Evolutionary conservation across 2,113 vertebrate genomes (phyloP), one percentile per base, ranked within the genome.

Genomic region (Limnothrissa miodon): DNA sequence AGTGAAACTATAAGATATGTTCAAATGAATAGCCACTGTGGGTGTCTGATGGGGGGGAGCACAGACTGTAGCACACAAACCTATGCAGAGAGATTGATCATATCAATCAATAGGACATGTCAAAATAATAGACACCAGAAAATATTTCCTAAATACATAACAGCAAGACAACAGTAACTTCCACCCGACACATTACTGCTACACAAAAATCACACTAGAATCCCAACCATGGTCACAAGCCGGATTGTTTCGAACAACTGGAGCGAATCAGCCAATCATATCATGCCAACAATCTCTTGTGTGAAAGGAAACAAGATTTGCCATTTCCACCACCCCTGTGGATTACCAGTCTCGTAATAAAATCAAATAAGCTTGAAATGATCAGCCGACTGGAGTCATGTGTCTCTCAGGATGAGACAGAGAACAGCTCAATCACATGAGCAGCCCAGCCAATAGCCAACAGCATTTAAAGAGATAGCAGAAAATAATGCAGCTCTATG

Each of bases 1-100:
- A 89, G 84, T 83, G 83, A 80, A 88, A 87, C 89, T 84, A 83
- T 83, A 53, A 84, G 81, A 88, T 88, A 80, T 87, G 82, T 82
- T 85, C 80, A 91, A 90, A 83, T 62, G 83, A 48, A 42, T 83
- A n/a, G n/a, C n/a, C n/a, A n/a, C 83, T 81, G 45, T 80, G 46
- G 88, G 87, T 79, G 23, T 86, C 83, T 84, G 80, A 23, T 82
- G 39, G 15, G 23, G 81, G n/a, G 59, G 46, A 83, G 82, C 25
- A 74, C 11, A 56, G 51, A n/a, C n/a, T 23, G 51, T 56, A 19
- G 51, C 21, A 21, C 15, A 53, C 19, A 53, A 53, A 48, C 10
- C 46, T 48, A 13, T 48, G 46, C 2, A 48, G 15, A 48, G 6
- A 45, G 11, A 15, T 15, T 13, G 46, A 11, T 13, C 11, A 13